phyloP scores from a whole-genome alignment of 2,113 vertebrate species.

The Heterocephalus glaber region DNA sequence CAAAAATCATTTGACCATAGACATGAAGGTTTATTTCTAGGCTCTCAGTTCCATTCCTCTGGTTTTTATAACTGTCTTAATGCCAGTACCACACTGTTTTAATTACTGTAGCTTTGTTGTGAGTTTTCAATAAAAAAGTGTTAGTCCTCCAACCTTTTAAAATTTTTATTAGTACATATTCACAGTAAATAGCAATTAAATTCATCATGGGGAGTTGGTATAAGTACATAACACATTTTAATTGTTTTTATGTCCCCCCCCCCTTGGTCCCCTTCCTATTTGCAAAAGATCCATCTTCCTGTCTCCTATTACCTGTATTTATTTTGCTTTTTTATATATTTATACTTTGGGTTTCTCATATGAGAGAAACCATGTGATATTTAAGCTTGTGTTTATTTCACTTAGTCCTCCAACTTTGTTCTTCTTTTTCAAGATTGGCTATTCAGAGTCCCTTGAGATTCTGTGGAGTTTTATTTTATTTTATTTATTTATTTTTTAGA shows the following conservation, averaged over 20 bases:
- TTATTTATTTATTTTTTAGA: neutral
- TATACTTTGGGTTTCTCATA: neutral
- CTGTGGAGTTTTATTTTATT: neutral
- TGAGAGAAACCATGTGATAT: neutral
- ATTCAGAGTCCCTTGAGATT: neutral
- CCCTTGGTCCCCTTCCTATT: neutral
- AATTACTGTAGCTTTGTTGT: neutral
- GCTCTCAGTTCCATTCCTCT: neutral
- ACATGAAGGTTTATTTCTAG: neutral
- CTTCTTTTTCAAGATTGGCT: slow-evolving; percentile 23
- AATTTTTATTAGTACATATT: neutral
- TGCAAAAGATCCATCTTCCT: neutral
- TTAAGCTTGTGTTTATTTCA: neutral
- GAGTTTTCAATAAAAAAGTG: neutral
- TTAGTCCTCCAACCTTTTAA: neutral
- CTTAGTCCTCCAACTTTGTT: neutral
- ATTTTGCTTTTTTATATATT: neutral
- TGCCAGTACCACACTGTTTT: neutral
- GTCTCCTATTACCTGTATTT: neutral
- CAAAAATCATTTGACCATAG: neutral
- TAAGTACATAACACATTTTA: neutral
- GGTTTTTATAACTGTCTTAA: neutral
- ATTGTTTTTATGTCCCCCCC: neutral
- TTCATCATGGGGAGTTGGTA: neutral
- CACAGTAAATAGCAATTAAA: neutral